Base-by-base conservation (phyloP, 2,113 vertebrate species). In the Pholis gunnellus region DNA sequence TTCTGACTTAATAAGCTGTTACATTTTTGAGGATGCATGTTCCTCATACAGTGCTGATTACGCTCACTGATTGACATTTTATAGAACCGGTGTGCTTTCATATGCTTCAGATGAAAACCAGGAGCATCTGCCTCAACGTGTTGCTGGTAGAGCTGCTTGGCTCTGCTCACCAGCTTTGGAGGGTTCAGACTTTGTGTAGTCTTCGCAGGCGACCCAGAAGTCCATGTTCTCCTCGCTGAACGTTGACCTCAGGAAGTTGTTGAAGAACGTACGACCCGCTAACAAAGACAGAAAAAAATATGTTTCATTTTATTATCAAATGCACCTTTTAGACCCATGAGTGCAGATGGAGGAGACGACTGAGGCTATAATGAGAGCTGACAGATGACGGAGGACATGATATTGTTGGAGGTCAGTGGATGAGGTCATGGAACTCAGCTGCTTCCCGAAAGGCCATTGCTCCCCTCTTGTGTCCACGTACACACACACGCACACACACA, bases 171-270 rank as follows among this genome's bases (percentile, higher is more conserved):
- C 84, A 96, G 89, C 78, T 96, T 34, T 95, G 5, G 95, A 75
- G 1, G 93, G 86, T 0, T 94, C 87, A 25, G 88, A 95, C 74
- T 95, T 97, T 84, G 96, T 99, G 88, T 96, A 98, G n/a, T 97
- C 96, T 82, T 98, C 95, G 3, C 97, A 99, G 40, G 95, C 96
- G 61, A 96, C 61, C 97, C 97, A 99, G 94, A 99, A 99, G 61
- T 97, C 95, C 0, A 98, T 95, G 89, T 99, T 99, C 90, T 99
- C 97, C 81, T 97, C 94, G 0, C 98, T 99, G 93, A 96, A 98
- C 76, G 98, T 97, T 0, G 97, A 97, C 89, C 92, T 96, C 82
- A 98, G 86, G 92, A 98, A 99, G 75, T 91, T 94, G 82, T 92
- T 86, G 83, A 99, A 99, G 81, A 97, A 94, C 3, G 88, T 81